Evolutionary conservation across 2,888 invertebrate species (phyloP).

Genomic region (Patella caerulea): DNA sequence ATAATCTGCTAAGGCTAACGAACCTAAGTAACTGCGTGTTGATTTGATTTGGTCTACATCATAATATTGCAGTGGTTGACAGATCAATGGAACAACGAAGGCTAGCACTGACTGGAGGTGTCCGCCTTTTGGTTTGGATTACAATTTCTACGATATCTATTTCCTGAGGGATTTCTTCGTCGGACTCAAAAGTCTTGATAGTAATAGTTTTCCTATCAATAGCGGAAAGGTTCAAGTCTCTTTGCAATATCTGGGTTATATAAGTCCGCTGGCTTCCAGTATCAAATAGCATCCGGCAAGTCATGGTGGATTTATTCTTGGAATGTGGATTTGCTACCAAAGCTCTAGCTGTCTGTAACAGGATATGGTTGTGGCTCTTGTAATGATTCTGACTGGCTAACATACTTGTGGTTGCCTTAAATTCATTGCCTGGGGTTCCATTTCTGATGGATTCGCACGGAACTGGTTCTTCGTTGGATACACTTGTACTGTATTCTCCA

Average conservation of each 20-base stretch:
- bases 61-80: background rate
- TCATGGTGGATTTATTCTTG: background rate
- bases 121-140: background rate
- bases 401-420: no score
- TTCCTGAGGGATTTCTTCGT: background rate
- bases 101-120: background rate
- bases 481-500: no score
- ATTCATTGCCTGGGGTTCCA: no score
- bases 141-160: background rate
- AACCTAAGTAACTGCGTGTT: background rate
- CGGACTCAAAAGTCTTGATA: background rate
- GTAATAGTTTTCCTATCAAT: background rate
- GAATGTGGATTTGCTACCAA: background rate
- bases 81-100: background rate
- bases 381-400: no score
- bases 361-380: background rate
- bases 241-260: background rate
- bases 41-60: background rate
- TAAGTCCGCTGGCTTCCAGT: background rate
- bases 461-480: no score
- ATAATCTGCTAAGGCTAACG: background rate
- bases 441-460: no score
- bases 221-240: background rate
- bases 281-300: background rate
- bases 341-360: background rate